Evolutionary conservation across 2,113 vertebrate species (phyloP), one percentile per base, ranked within the genome.

Genomic region (Hystrix brachyura): DNA sequence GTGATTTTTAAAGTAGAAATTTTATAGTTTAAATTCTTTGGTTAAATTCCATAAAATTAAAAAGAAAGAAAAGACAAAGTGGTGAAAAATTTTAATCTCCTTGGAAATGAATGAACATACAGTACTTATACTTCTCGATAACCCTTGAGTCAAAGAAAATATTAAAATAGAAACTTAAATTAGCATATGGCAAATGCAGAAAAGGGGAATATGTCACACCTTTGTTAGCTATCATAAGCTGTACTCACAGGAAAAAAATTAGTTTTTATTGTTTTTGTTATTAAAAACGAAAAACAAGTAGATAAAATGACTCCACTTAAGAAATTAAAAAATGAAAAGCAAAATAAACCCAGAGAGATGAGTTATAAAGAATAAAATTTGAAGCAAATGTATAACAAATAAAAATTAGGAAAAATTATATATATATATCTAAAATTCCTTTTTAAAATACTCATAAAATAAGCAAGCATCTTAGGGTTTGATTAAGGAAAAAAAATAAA

Each of bases 331-430:
- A 71, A 85, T 27, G 11, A 27, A 94, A 79, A 53, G 7, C 29
- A 78, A 94, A 87, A 79, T 57, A 57, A 93, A 69, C n/a, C 38
- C 48, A 57, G n/a, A 87, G 59, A 79, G 74, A 60, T n/a, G 15
- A 21, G 1, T 43, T 91, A 55, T 64, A 81, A 87, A 27, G 62
- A 80, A 43, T 55, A 23, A 53, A 91, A 87, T n/a, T 27, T 29
- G 19, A 87, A 87, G 80, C 43, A 72, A 71, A 71, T 80, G 80
- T 48, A 62, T 48, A 94, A 65, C 19, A 34, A 78, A 60, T 38
- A 80, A 87, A 81, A 87, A n/a, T 55, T 43, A 53, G 64, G 38
- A 64, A 64, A 74, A 71, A 71, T 12, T 14, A 86, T 53, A 86
- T 78, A 51, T 32, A 60, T 32, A 60, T 53, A 60, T 53, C 25